Evolutionary conservation across 2,888 invertebrate genomes (phyloP), one percentile per base, ranked within the genome.

Genomic region (Cheilosia pagana): DNA sequence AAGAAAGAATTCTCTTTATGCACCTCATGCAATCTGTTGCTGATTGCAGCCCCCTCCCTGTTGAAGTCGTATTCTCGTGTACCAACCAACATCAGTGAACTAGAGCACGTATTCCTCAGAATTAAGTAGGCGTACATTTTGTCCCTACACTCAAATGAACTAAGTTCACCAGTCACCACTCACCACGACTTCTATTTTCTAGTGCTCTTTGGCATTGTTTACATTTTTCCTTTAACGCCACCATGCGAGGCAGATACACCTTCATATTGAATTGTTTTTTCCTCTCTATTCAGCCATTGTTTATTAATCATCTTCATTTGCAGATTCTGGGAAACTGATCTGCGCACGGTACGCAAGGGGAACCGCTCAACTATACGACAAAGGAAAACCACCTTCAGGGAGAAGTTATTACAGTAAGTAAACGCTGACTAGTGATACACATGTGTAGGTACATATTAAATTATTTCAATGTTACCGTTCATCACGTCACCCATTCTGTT

Each of bases 321-420:
- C 82, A 92, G 92, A 43, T 96, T 96, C 91, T 97, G 96, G 96
- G 95, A 95, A 89, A 95, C 95, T 87, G 96, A 97, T 90, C 94
- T 97, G 68, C 95, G 94, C 71, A 93, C 95, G n/a, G 96, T 94
- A 0, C 92, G 96, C 28, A 94, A 95, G 87, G 93, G 93, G 21
- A 96, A 96, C 89, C 93, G 93, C 67, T 94, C 94, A 3, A 93
- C 93, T 92, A 90, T 92, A 81, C 89, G 92, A 8, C 89, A 88
- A 10, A 88, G 89, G 7, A 88, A 87, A 48, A 88, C 87, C 19
- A 89, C 87, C 6, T 87, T 88, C 28, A 72, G 88, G 19, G 88
- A 88, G 21, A 88, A 88, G 81, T 86, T 88, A 62, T 82, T 89
- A 67, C 87, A 88, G 89, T 90, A 87, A 89, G 89, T 89, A 72